Conservation (phyloP, 53 echinoderm and acorn worm species). For the Arbacia lixula region DNA sequence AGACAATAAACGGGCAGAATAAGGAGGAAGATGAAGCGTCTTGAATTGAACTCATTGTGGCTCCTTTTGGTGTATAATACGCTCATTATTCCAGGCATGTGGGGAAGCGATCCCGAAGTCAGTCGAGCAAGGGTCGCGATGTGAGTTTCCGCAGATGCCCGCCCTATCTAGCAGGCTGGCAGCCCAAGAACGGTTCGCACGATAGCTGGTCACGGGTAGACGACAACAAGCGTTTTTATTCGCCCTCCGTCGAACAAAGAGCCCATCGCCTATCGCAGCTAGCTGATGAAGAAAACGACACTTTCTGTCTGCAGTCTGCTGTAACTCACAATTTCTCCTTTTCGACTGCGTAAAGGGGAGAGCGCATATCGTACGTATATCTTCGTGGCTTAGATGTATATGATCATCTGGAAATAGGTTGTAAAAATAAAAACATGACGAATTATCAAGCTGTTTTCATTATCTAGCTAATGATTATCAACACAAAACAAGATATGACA, state of each 20-base stretch:
- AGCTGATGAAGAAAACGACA: constrained; percentile 19
- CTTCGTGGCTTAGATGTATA: too few species aligned
- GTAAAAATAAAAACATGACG: too few species aligned
- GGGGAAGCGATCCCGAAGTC: constrained; percentile 11
- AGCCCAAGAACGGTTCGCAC: too few species aligned
- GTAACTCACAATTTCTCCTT: too few species aligned
- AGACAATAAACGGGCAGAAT: background rate
- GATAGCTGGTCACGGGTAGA: constrained; percentile 38
- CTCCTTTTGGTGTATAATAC: constrained; percentile 45
- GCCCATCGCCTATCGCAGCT: constrained; percentile 6
- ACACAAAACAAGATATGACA: too few species aligned
- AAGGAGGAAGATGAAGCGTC: constrained; percentile 9
- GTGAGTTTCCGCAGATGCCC: constrained; percentile 35
- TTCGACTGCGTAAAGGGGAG: too few species aligned
- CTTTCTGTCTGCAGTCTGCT: constrained; percentile 4
- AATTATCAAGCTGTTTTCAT: too few species aligned
- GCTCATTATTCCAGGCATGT: constrained; percentile 24
- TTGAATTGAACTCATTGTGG: constrained; percentile 40
- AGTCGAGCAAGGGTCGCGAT: constrained; percentile 26
- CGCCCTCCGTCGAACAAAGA: constrained; percentile 32
- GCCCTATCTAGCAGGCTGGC: too few species aligned
- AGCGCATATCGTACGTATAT: too few species aligned
- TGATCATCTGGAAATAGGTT: too few species aligned
- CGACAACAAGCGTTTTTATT: constrained; percentile 31
- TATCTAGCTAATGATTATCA: too few species aligned